phyloP scores from a whole-genome alignment of 2,888 invertebrate species.

The Phaedon cochleariae region DNA sequence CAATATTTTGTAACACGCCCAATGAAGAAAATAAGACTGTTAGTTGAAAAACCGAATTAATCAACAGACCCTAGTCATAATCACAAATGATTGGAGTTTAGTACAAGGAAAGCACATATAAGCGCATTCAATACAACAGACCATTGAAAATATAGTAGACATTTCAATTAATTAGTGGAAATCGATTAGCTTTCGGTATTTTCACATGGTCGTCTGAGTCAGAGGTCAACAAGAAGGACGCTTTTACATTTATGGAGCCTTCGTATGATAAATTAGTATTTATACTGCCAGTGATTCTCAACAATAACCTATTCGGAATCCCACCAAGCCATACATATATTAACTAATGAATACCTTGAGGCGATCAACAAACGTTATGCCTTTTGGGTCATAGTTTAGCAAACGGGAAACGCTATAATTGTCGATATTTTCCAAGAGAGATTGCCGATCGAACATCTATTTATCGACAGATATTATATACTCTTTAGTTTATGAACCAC shows the following conservation, averaged over 20 bases:
- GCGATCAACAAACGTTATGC: background rate
- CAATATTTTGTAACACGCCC: too few species aligned
- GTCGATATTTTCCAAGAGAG: background rate
- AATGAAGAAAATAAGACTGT: too few species aligned
- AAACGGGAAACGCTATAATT: background rate
- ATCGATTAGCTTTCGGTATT: slow-evolving; percentile 8
- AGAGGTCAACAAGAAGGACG: slow-evolving; percentile 10
- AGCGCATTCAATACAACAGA: too few species aligned
- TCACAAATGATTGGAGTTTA: too few species aligned
- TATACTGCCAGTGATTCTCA: slow-evolving; percentile 22
- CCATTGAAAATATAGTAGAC: background rate
- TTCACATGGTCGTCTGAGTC: slow-evolving; percentile 14
- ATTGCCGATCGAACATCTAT: background rate
- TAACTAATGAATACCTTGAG: slow-evolving; percentile 19
- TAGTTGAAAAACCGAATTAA: too few species aligned
- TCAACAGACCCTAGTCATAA: too few species aligned
- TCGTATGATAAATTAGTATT: slow-evolving; percentile 25
- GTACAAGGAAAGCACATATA: too few species aligned
- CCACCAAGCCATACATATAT: slow-evolving; percentile 22
- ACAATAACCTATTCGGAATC: slow-evolving; percentile 26
- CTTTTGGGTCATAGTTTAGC: slow-evolving; percentile 1
- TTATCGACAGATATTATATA: too few species aligned
- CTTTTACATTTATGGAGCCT: background rate
- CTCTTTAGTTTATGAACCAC: too few species aligned
- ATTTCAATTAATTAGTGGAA: background rate